A percentile compares a stretch with the other conserved stretches of the same genome.
phyloP scores from a whole-genome alignment of 2,113 vertebrate species.

The human region GRCh38 chr18:24393001-24393500 shows the following conservation, averaged over 20 bases:
- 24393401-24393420: neutral
- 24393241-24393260: neutral
- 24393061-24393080: neutral
- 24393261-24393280: constrained; percentile 3
- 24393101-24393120: neutral
- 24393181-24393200: neutral
- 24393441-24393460: no score
- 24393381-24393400: neutral
- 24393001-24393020: neutral
- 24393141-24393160: neutral
- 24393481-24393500: no score
- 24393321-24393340: neutral
- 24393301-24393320: neutral
- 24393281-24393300: neutral
- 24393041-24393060: neutral
- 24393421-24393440: neutral
- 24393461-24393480: no score
- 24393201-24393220: neutral
- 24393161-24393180: neutral
- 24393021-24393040: neutral
- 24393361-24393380: neutral
- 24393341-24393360: neutral
- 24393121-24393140: neutral
- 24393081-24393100: neutral
- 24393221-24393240: neutral